Evolutionary conservation across 2,113 vertebrate genomes (phyloP).

Genomic region (Willisornis vidua): DNA sequence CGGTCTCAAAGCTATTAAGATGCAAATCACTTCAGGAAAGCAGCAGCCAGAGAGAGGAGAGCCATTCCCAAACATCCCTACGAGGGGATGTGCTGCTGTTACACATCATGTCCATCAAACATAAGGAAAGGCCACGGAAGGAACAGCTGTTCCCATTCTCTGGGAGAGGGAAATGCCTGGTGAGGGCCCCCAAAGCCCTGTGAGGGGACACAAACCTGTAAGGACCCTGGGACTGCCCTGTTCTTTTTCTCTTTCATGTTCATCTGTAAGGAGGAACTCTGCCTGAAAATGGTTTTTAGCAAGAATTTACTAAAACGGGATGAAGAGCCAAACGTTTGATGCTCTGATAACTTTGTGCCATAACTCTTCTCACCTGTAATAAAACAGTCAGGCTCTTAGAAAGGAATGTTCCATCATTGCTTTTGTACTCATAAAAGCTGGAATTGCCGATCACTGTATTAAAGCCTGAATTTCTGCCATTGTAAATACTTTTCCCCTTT

Average conservation of each 20-base stretch:
- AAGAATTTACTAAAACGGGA: background rate
- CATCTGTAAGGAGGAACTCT: background rate
- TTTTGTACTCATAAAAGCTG: background rate
- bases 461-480: background rate
- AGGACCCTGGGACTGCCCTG: fast-evolving
- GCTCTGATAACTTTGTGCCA: background rate
- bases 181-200: background rate
- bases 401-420: background rate
- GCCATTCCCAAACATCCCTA: background rate
- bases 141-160: fast-evolving
- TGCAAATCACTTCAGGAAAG: background rate
- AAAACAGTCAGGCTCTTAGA: background rate
- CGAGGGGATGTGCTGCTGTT: background rate
- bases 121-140: background rate
- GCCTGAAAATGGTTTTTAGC: background rate
- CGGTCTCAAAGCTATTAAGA: background rate
- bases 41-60: background rate
- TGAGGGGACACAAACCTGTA: fast-evolving
- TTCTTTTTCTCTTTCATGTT: background rate
- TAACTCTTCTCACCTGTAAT: background rate
- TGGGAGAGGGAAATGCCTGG: background rate
- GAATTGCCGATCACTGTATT: background rate
- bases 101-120: background rate
- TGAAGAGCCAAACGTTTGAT: background rate
- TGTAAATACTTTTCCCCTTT: background rate